Conservation (phyloP, 2,888 invertebrate species). For the Ormyrus labotus region DNA sequence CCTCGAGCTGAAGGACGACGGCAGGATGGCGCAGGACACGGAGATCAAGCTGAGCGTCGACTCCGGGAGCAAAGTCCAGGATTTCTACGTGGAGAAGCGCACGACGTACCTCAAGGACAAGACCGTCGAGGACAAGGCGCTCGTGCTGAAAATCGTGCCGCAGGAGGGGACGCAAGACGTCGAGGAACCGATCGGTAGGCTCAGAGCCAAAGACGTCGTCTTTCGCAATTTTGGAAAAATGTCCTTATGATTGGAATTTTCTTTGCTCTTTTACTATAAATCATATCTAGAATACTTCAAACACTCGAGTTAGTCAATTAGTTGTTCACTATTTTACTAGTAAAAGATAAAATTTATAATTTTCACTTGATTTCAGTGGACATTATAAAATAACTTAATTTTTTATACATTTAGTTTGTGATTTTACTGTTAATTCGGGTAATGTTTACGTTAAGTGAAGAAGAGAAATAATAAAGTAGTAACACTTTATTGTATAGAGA, state of each 20-base stretch:
- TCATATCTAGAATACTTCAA: no score
- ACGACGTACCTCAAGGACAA: constrained; percentile 50
- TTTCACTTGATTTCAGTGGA: background rate
- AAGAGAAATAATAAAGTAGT: background rate
- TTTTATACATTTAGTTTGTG: constrained; percentile 31
- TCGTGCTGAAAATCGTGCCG: constrained; percentile 49
- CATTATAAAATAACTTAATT: background rate
- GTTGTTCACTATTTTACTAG: no score
- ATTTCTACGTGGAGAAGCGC: constrained; percentile 50
- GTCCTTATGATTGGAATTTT: constrained; percentile 12
- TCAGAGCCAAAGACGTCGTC: constrained; percentile 36
- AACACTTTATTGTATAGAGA: background rate
- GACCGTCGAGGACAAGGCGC: constrained; percentile 54
- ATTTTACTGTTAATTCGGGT: constrained; percentile 50
- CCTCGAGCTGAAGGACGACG: constrained; percentile 21
- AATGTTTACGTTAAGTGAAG: background rate
- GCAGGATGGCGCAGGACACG: constrained; percentile 37
- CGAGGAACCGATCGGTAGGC: constrained; percentile 42
- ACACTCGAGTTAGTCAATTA: no score
- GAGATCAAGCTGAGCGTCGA: constrained; percentile 54
- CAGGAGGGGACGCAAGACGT: constrained; percentile 9
- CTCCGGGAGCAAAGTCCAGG: constrained; percentile 42
- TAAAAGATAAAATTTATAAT: no score
- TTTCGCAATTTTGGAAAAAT: constrained; percentile 51
- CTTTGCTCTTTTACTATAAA: no score